Conservation (phyloP, 1,140 invertebrate genomes). For the Eubasilissa regina region DNA sequence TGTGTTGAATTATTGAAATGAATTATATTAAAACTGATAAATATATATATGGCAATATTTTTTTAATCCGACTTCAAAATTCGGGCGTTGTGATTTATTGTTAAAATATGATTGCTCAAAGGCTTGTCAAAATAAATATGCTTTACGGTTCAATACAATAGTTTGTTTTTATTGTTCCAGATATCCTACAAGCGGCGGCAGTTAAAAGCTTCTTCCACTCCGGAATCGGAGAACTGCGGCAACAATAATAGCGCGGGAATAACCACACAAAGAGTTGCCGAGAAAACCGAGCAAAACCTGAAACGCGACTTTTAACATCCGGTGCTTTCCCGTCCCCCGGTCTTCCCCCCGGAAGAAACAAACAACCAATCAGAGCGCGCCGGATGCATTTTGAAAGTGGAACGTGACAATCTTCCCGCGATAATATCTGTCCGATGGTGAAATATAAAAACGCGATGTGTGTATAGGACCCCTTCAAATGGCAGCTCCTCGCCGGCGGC, state of each 20-base stretch:
- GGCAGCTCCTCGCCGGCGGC: background rate
- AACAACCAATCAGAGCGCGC: conserved; percentile 50
- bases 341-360: conserved; percentile 24
- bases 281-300: conserved; percentile 11
- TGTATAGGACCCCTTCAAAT: background rate
- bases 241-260: conserved; percentile 10
- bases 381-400: conserved; percentile 51
- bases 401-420: conserved; percentile 47
- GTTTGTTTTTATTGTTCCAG: conserved; percentile 22
- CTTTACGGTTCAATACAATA: background rate
- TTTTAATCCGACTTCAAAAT: background rate
- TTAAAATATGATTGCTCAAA: background rate
- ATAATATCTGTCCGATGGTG: conserved; percentile 24
- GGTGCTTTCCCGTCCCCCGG: background rate
- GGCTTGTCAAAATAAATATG: background rate
- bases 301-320: conserved; percentile 10
- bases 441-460: conserved; percentile 4
- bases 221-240: background rate
- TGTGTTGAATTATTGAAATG: background rate
- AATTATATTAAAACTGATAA: background rate
- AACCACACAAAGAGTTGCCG: conserved; percentile 11
- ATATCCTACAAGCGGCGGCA: background rate
- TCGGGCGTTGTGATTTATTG: background rate
- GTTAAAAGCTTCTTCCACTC: background rate
- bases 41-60: background rate